Evolutionary conservation across 2,888 invertebrate species (phyloP).

Genomic region (Parnassius apollo): DNA sequence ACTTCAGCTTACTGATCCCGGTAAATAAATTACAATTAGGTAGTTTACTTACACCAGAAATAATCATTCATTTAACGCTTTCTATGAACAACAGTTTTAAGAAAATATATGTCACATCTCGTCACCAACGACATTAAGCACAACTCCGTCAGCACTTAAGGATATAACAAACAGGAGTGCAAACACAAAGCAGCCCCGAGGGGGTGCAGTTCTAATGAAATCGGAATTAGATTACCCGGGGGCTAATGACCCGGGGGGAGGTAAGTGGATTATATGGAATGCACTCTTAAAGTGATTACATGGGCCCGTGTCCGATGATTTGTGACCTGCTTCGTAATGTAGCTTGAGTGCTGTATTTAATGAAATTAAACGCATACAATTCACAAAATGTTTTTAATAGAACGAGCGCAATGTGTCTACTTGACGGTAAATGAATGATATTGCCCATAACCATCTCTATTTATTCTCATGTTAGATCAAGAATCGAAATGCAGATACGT

Average conservation of each 20-base stretch:
- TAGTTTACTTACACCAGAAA: too few relatives aligned
- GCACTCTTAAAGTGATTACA: slow-evolving; percentile 40
- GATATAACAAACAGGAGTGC: slow-evolving; percentile 53
- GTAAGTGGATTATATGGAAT: slow-evolving; percentile 38
- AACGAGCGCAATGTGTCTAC: too few relatives aligned
- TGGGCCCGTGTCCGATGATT: slow-evolving; percentile 42
- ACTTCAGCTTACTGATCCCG: too few relatives aligned
- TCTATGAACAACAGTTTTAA: too few relatives aligned
- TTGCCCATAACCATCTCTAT: too few relatives aligned
- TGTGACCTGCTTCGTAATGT: slow-evolving; percentile 53
- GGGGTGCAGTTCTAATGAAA: slow-evolving; percentile 39
- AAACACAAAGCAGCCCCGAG: slow-evolving; percentile 16
- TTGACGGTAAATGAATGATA: too few relatives aligned
- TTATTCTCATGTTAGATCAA: too few relatives aligned
- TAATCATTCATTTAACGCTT: too few relatives aligned
- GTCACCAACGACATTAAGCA: background rate
- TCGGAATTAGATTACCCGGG: slow-evolving; percentile 38
- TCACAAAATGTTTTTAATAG: too few relatives aligned
- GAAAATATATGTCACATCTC: background rate
- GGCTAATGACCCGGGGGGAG: slow-evolving; percentile 40
- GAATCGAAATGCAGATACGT: too few relatives aligned
- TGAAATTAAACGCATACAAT: slow-evolving; percentile 39
- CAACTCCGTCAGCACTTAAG: slow-evolving; percentile 19
- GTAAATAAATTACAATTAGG: too few relatives aligned
- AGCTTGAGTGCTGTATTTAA: slow-evolving; percentile 29